Evolutionary conservation across 2,797 vertebrate genomes (phyloP).

Genomic region (Zenarchopterus dispar): DNA sequence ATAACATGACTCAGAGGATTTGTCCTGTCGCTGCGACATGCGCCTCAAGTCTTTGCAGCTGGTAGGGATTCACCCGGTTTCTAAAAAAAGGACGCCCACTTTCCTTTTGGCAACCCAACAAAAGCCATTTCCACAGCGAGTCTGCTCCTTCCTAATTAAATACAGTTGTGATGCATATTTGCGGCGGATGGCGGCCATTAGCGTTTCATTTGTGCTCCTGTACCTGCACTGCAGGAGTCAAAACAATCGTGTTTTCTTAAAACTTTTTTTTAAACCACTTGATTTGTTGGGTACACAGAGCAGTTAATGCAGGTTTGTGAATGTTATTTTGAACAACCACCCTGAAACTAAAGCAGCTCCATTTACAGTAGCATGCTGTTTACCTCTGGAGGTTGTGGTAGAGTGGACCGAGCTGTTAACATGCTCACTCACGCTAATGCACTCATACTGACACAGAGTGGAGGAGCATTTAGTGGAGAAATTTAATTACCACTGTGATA

Average conservation of each 20-base stretch:
- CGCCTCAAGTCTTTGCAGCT: slow-evolving; percentile 6
- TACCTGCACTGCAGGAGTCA: background rate
- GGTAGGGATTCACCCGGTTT: slow-evolving; percentile 8
- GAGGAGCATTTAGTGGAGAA: too few species aligned
- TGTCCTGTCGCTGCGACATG: slow-evolving; percentile 9
- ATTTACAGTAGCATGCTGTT: background rate
- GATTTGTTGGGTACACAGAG: too few species aligned
- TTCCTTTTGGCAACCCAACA: background rate
- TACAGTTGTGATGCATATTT: background rate
- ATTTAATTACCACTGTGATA: background rate
- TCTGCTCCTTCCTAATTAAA: background rate
- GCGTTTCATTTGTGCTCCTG: background rate
- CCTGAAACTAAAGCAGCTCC: background rate
- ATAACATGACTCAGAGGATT: slow-evolving; percentile 15
- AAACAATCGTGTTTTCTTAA: background rate
- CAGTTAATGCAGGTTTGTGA: too few species aligned
- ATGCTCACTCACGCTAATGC: background rate
- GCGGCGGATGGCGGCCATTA: background rate
- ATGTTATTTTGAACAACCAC: too few species aligned
- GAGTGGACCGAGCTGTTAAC: background rate
- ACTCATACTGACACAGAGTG: background rate
- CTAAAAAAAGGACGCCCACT: slow-evolving; percentile 1
- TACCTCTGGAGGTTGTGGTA: background rate
- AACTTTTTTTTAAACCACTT: too few species aligned
- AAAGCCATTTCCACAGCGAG: background rate